Evolutionary conservation across 2,888 invertebrate species (phyloP).

Genomic region (Osmoderma eremita): DNA sequence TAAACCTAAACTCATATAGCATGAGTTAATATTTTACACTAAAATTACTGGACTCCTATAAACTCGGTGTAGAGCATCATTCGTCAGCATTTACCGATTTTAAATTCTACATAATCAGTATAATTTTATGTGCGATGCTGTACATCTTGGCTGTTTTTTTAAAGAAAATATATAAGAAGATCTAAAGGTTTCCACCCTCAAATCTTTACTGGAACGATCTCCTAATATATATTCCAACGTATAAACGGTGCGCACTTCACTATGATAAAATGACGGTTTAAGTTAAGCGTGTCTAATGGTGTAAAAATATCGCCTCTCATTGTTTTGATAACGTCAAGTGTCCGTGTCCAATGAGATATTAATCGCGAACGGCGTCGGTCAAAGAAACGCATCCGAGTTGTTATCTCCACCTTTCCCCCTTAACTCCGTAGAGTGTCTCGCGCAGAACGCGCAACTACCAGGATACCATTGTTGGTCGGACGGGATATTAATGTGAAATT

Average conservation of each 20-base stretch:
- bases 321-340: conserved; percentile 29
- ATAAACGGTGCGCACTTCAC: background rate
- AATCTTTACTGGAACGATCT: too few species aligned
- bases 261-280: background rate
- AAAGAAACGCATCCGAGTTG: conserved; percentile 22
- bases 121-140: too few species aligned
- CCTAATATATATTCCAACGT: background rate
- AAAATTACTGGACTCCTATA: too few species aligned
- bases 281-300: conserved; percentile 13
- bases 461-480: conserved; percentile 38
- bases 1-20: too few species aligned
- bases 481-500: conserved; percentile 50
- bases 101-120: too few species aligned
- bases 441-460: conserved; percentile 27
- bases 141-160: too few species aligned
- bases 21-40: too few species aligned
- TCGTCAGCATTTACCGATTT: too few species aligned
- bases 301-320: conserved; percentile 22
- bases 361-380: conserved; percentile 26
- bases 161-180: too few species aligned
- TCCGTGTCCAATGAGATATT: conserved; percentile 40
- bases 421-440: conserved; percentile 10
- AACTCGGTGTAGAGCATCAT: too few species aligned
- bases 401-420: conserved; percentile 17
- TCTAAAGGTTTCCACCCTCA: too few species aligned